These are phyloP conservation scores for Copidosoma floridanum DNA, from an alignment of 1,140 invertebrate species.

Conservation along the genomic window DNA sequence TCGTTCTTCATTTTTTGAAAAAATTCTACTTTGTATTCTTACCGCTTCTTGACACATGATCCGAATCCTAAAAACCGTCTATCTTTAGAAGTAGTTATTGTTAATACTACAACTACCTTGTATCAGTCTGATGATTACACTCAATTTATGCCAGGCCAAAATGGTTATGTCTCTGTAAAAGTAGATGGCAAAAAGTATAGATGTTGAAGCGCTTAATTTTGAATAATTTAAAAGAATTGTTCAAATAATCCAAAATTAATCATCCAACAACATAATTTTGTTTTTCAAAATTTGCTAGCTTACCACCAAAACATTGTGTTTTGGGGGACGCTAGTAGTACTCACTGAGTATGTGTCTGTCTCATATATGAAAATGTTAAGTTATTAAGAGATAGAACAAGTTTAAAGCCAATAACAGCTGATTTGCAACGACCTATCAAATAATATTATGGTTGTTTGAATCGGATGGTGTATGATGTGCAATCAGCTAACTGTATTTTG, in stretches of 20 bases:
- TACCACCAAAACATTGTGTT: no score
- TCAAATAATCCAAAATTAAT: background rate
- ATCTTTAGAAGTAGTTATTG: no score
- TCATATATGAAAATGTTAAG: no score
- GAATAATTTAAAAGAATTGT: background rate
- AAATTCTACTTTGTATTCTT: background rate
- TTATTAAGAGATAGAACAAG: background rate
- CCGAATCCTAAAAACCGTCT: background rate
- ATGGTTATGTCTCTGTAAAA: background rate
- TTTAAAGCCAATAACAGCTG: background rate
- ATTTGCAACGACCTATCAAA: background rate
- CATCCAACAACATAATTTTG: no score
- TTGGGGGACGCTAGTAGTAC: background rate
- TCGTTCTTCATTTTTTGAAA: background rate
- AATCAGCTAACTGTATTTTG: conserved; percentile 24
- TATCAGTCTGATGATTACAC: no score
- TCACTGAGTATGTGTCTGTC: background rate
- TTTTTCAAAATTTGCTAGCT: no score
- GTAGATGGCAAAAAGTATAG: background rate
- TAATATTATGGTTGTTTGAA: conserved; percentile 19
- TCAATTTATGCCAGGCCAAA: no score
- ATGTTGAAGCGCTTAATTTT: background rate
- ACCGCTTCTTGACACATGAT: background rate
- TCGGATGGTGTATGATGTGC: no score
- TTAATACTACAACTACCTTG: no score